A percentile compares a stretch with the other conserved stretches of the same genome.
These are phyloP conservation scores for Arrhamphus sclerolepis DNA, from an alignment of 2,797 vertebrate species.

Conservation along the genomic window DNA sequence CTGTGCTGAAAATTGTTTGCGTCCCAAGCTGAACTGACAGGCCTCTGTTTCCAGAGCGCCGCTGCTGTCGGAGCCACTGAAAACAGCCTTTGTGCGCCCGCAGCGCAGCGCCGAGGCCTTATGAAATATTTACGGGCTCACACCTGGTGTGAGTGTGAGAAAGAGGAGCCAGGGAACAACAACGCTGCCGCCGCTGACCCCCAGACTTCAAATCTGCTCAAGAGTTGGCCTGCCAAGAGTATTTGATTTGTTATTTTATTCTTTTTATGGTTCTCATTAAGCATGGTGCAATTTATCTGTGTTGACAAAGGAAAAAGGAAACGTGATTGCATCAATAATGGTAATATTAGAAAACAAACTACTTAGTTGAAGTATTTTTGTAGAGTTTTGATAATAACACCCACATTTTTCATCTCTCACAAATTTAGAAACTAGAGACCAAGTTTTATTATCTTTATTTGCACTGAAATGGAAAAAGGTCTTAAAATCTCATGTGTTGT, in stretches of 20 bases:
- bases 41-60: conserved; percentile 72
- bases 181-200: conserved; percentile 36
- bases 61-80: conserved; percentile 56
- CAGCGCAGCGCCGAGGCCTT: conserved; percentile 61
- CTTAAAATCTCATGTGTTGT: too few species aligned
- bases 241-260: not conserved
- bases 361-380: too few species aligned
- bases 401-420: too few species aligned
- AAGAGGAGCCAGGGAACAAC: conserved; percentile 42
- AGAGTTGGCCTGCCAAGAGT: not conserved
- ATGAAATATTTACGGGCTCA: conserved; percentile 79
- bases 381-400: too few species aligned
- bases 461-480: too few species aligned
- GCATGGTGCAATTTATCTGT: too few species aligned
- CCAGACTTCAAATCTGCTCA: conserved; percentile 13
- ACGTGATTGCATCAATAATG: too few species aligned
- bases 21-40: conserved; percentile 70
- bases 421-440: too few species aligned
- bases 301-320: too few species aligned
- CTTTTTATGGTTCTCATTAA: too few species aligned
- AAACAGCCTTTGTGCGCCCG: conserved; percentile 70
- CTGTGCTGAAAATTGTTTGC: conserved; percentile 68
- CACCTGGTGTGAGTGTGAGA: conserved; percentile 72
- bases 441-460: too few species aligned
- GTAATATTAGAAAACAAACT: too few species aligned